Percentiles rank a stretch among this genome's conserved stretches.
Evolutionary conservation across 2,888 invertebrate genomes (phyloP).

Genomic region (Pristionchus exspectatus): DNA sequence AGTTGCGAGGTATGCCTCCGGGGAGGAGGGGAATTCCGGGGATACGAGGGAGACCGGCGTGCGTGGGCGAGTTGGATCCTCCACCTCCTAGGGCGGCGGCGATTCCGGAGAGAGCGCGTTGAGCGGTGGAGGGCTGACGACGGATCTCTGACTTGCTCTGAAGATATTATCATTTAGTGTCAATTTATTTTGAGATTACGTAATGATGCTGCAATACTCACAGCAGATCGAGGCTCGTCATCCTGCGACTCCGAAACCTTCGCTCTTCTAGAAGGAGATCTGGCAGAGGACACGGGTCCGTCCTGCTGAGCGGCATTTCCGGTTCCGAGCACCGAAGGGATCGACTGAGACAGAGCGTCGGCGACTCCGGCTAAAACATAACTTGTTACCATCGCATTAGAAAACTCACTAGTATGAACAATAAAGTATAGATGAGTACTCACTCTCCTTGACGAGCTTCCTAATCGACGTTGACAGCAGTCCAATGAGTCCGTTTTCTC

Average conservation of each 20-base stretch:
- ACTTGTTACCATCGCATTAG: neutral
- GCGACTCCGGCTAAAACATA: slow-evolving; percentile 74
- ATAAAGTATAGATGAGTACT: slow-evolving; percentile 54
- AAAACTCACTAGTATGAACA: neutral
- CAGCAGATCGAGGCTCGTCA: slow-evolving; percentile 38
- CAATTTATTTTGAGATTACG: neutral
- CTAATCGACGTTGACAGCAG: slow-evolving; percentile 77
- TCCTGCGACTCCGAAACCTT: slow-evolving; percentile 60
- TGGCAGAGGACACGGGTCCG: neutral
- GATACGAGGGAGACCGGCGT: slow-evolving; percentile 78
- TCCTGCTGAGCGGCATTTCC: neutral
- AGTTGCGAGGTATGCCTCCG: slow-evolving; percentile 78
- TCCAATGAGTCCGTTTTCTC: slow-evolving; percentile 78
- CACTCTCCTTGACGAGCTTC: slow-evolving; percentile 78
- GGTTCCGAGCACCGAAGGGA: slow-evolving; percentile 75
- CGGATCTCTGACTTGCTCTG: slow-evolving; percentile 67
- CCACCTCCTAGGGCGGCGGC: slow-evolving; percentile 85
- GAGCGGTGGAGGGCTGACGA: slow-evolving; percentile 76
- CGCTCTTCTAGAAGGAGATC: slow-evolving; percentile 60
- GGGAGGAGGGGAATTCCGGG: slow-evolving; percentile 78
- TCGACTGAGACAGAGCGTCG: slow-evolving; percentile 77
- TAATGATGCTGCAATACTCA: neutral
- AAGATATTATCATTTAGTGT: neutral
- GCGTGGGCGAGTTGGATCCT: slow-evolving; percentile 82
- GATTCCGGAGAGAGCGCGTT: slow-evolving; percentile 84